Conservation (phyloP, 2,888 invertebrate species). For the Trimorus sp. region DNA sequence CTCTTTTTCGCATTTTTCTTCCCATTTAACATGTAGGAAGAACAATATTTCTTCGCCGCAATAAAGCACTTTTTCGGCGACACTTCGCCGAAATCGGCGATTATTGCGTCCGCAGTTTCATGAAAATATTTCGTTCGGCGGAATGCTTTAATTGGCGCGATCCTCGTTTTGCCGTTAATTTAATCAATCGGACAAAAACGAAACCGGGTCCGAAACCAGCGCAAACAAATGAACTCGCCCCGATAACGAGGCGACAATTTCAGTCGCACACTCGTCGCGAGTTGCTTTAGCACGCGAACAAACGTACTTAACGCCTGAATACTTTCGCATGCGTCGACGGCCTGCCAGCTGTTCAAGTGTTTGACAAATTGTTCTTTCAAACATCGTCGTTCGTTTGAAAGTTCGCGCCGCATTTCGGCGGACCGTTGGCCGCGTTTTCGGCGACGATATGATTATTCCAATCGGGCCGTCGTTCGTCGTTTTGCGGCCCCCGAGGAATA, state of each 20-base stretch:
- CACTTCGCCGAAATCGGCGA: constrained; percentile 59
- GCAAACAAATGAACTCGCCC: constrained; percentile 49
- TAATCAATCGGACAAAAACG: constrained; percentile 42
- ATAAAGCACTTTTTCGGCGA: constrained; percentile 62
- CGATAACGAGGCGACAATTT: constrained; percentile 63
- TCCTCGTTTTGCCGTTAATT: constrained; percentile 56
- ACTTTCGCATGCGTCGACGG: constrained; percentile 66
- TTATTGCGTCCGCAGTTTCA: constrained; percentile 54
- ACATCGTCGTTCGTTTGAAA: constrained; percentile 54
- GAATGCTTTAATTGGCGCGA: constrained; percentile 61
- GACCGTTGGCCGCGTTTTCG: constrained; percentile 3
- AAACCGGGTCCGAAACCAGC: not conserved
- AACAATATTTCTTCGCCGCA: constrained; percentile 65
- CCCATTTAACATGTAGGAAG: constrained; percentile 65
- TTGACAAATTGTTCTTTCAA: constrained; percentile 76
- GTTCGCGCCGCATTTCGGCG: constrained; percentile 32
- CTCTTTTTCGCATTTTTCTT: constrained; percentile 66
- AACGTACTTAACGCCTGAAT: constrained; percentile 65
- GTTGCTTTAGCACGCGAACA: constrained; percentile 61
- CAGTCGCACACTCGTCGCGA: constrained; percentile 34
- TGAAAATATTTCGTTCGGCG: constrained; percentile 60
- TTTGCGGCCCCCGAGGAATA: constrained; percentile 24
- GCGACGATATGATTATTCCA: constrained; percentile 27
- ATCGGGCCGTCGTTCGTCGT: constrained; percentile 5
- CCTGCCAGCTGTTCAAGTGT: constrained; percentile 68